Evolutionary conservation across 2,113 vertebrate genomes (phyloP).

Genomic region (Progne subis): DNA sequence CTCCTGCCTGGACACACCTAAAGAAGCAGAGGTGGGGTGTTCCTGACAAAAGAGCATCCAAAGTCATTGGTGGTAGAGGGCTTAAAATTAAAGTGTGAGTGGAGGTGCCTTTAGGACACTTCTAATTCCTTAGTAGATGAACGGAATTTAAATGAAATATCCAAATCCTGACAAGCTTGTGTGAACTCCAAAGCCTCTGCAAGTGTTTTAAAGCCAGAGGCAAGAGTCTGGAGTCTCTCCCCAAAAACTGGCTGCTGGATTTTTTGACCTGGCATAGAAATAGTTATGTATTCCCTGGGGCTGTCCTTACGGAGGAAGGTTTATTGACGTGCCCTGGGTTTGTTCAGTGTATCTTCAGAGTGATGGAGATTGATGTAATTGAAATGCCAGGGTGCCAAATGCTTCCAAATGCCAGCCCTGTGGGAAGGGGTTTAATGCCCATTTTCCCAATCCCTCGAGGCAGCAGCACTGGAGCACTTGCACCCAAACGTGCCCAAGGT

Average conservation of each 20-base stretch:
- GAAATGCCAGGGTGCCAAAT: no score
- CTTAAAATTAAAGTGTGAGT: not conserved
- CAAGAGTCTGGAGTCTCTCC: not conserved
- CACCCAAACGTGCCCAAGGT: accelerated
- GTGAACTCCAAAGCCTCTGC: not conserved
- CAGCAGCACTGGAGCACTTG: not conserved
- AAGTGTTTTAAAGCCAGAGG: not conserved
- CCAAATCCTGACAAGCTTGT: not conserved
- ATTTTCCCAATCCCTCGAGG: no score
- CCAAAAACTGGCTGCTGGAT: not conserved
- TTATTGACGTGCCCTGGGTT: not conserved
- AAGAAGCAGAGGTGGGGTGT: not conserved
- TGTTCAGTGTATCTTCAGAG: not conserved
- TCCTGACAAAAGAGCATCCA: not conserved
- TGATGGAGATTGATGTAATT: not conserved
- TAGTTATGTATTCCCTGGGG: not conserved
- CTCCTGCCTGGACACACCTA: not conserved
- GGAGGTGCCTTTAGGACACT: not conserved
- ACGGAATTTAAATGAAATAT: not conserved
- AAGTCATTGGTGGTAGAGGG: not conserved
- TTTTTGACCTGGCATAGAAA: not conserved
- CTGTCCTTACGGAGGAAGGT: not conserved
- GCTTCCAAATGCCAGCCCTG: no score
- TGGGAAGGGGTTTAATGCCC: no score
- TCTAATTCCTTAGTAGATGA: not conserved